Evolutionary conservation across 2,888 invertebrate genomes (phyloP), one percentile per base, ranked within the genome.

Genomic region (Psylliodes chrysocephalus): DNA sequence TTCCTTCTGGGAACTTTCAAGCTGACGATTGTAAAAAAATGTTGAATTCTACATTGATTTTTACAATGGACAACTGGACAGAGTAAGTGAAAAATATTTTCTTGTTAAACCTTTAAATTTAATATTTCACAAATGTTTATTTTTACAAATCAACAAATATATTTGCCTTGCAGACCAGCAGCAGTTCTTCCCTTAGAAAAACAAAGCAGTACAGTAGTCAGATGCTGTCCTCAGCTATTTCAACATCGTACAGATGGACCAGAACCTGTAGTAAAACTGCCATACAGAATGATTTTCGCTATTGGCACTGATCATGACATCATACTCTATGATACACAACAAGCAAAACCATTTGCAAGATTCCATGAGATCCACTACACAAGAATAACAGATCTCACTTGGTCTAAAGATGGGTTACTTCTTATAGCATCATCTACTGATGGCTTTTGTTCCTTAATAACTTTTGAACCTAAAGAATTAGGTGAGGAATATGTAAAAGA

Each of bases 291-390:
- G 84, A 84, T 99, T 60, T 93, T 96, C 79, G 98, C 98, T 0
- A 91, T 98, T 10, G 96, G 93, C 15, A 95, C 97, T 1, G 90
- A 92, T 72, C 91, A 92, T 73, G 90, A 93, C 19, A 89, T 99
- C 28, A 85, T 94, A 60, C 83, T 96, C 38, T 95, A 94, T 78
- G 96, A 96, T 77, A 95, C 95, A 0, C 94, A 96, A 79, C 94
- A 94, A 77, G 79, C 84, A 2, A 83, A 87, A 33, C 96, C 96
- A 0, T 89, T 96, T 81, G 94, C 90, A 6, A 85, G 89, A 55
- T 86, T 95, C 57, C 89, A 91, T 18, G 92, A 94, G 77, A 92
- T 96, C 71, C 95, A 96, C 80, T 95, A 95, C 75, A 93, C 94
- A n/a, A 85, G 93, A 68, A 84, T 96, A 42, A 94, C 93, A 5